Conservation (phyloP, 2,888 invertebrate species). For the Agrochola lota region DNA sequence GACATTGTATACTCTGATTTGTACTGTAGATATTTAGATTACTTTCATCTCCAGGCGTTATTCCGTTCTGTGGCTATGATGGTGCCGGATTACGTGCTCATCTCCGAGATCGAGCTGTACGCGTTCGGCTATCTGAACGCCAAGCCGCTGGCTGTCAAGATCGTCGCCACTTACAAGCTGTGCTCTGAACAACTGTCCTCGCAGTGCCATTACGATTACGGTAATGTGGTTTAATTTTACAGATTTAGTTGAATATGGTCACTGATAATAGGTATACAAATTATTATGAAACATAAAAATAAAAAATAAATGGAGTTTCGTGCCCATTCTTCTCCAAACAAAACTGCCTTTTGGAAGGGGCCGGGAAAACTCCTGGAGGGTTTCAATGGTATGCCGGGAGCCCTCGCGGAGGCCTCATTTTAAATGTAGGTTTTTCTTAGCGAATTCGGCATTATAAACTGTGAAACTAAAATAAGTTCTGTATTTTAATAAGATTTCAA, state of each 20-base stretch:
- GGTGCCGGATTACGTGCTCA: conserved; percentile 98
- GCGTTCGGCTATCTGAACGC: conserved; percentile 98
- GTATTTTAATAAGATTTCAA: too few species aligned
- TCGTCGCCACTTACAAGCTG: conserved; percentile 97
- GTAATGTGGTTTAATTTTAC: conserved; percentile 78
- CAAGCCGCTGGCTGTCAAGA: conserved; percentile 96
- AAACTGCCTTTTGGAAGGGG: background rate
- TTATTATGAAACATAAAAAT: too few species aligned
- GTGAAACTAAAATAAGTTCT: too few species aligned
- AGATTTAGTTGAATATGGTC: background rate
- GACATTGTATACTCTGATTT: background rate
- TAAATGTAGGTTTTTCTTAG: too few species aligned
- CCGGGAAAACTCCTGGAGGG: too few species aligned
- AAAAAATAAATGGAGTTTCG: too few species aligned
- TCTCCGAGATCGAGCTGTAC: conserved; percentile 98
- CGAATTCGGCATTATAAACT: too few species aligned
- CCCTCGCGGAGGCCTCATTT: too few species aligned
- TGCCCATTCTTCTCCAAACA: too few species aligned
- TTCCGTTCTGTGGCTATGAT: conserved; percentile 99
- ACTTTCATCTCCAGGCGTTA: conserved; percentile 90
- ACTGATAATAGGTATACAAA: too few species aligned
- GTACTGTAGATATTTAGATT: background rate
- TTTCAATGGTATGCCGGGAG: too few species aligned
- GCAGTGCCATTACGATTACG: conserved; percentile 98
- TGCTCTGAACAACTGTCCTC: conserved; percentile 98